Evolutionary conservation across 2,797 vertebrate species (phyloP).

Genomic region (Gallinago stenura): DNA sequence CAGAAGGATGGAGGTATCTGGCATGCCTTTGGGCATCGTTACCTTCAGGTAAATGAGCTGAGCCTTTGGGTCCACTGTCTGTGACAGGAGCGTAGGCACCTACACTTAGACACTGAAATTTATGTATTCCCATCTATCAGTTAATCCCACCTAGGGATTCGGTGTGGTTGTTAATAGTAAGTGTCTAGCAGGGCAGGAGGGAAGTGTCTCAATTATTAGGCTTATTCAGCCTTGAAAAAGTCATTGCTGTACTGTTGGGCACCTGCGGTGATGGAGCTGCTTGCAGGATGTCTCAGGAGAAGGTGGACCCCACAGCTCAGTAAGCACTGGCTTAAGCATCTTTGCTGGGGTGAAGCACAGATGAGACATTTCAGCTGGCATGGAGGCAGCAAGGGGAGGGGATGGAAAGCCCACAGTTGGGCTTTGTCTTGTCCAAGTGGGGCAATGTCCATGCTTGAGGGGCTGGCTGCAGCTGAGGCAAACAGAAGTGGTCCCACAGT

Average conservation of each 20-base stretch:
- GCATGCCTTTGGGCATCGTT: neutral
- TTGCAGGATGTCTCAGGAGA: neutral
- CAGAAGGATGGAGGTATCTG: neutral
- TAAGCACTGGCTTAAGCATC: neutral
- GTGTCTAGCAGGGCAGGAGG: neutral
- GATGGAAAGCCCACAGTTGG: neutral
- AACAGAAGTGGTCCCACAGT: neutral
- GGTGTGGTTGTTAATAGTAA: neutral
- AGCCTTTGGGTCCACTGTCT: neutral
- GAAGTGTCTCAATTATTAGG: neutral
- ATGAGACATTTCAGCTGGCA: neutral
- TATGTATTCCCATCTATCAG: neutral
- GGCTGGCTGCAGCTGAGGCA: neutral
- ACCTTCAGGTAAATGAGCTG: neutral
- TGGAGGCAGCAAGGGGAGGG: neutral
- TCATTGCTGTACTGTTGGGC: neutral
- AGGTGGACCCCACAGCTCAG: neutral
- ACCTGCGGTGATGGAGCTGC: rapidly evolving
- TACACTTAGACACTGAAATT: neutral
- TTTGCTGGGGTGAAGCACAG: neutral
- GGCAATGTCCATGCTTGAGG: rapidly evolving
- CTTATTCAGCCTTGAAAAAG: neutral
- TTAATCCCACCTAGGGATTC: neutral
- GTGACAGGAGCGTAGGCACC: rapidly evolving
- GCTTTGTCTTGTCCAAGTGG: neutral